Conservation (phyloP, 2,888 invertebrate genomes). For the Caenorhabditis drosophilae region DNA sequence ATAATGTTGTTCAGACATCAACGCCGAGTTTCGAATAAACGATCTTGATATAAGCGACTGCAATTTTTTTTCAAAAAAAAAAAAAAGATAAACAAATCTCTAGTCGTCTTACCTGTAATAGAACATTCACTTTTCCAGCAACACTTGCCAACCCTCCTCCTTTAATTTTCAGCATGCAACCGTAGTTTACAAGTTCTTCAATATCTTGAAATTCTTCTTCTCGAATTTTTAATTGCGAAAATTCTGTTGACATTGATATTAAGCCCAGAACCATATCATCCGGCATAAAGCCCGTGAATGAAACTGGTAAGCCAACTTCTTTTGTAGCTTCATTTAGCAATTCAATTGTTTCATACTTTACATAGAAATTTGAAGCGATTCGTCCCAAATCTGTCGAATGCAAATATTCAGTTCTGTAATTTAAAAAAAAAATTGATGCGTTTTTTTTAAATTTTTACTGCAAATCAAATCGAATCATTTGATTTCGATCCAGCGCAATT, state of each 20-base stretch:
- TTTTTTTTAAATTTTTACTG: constrained; percentile 52
- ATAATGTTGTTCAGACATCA: constrained; percentile 86
- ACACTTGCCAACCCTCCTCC: constrained; percentile 87
- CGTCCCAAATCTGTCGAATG: constrained; percentile 81
- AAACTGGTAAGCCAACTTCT: constrained; percentile 33
- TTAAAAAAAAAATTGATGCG: background rate
- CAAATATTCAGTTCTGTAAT: constrained; percentile 59
- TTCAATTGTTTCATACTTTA: constrained; percentile 92
- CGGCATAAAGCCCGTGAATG: constrained; percentile 72
- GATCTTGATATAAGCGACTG: constrained; percentile 75
- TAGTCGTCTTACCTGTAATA: constrained; percentile 85
- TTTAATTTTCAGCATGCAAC: constrained; percentile 81
- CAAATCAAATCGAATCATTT: constrained; percentile 90
- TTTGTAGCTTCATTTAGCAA: constrained; percentile 51
- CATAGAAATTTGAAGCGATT: constrained; percentile 95
- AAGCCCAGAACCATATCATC: constrained; percentile 76
- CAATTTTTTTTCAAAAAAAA: background rate
- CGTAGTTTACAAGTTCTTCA: constrained; percentile 78
- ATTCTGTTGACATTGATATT: constrained; percentile 90
- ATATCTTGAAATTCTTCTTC: constrained; percentile 93
- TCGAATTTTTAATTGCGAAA: constrained; percentile 86
- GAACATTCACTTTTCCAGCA: constrained; percentile 91
- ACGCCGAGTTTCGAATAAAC: constrained; percentile 81
- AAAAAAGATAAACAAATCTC: too few species aligned
- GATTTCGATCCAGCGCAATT: constrained; percentile 84